Evolutionary conservation across 2,113 vertebrate genomes (phyloP), one percentile per base, ranked within the genome.

Genomic region (Thunnus maccoyii): DNA sequence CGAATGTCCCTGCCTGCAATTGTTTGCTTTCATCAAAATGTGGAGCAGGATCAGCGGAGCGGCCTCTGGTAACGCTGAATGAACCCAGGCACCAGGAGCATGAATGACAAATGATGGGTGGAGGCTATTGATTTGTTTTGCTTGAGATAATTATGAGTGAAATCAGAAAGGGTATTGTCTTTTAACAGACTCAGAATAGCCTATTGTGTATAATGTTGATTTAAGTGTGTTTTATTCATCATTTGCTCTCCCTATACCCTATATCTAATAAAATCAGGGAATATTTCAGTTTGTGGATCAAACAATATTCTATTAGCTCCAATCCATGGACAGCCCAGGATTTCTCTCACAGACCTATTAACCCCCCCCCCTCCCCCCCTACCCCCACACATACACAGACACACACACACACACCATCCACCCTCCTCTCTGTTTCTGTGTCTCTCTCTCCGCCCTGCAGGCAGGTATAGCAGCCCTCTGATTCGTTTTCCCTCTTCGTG

Each of bases 401-500:
- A 30, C 3, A 30, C 27, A 30, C 27, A 27, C 27, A 4, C 27
- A 30, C 27, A 30, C 27, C 27, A 30, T 30, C 27, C 27, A 30
- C 36, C 74, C 62, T 64, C 48, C 79, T 68, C 50, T 67, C 67
- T 20, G 50, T 57, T 54, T 83, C 44, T 74, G 56, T 65, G 17
- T 66, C 32, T 70, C 65, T 82, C 80, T 74, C 71, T 68, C 82
- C 78, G 18, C 83, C 83, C 79, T 58, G 52, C 68, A 76, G 86
- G 83, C 85, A 92, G 91, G 88, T 93, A 65, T 15, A 79, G 67
- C 60, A 76, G 68, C 78, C 48, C 18, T 88, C 76, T 79, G 82
- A 89, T 88, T 84, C 50, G 71, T 72, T 72, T 66, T 9, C 52
- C 20, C 44, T 76, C 64, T 56, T 14, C 48, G 71, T 92, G 81